These are phyloP conservation scores for Cyclophora punctaria DNA, from an alignment of 2,888 invertebrate species.

Conservation along the genomic window DNA sequence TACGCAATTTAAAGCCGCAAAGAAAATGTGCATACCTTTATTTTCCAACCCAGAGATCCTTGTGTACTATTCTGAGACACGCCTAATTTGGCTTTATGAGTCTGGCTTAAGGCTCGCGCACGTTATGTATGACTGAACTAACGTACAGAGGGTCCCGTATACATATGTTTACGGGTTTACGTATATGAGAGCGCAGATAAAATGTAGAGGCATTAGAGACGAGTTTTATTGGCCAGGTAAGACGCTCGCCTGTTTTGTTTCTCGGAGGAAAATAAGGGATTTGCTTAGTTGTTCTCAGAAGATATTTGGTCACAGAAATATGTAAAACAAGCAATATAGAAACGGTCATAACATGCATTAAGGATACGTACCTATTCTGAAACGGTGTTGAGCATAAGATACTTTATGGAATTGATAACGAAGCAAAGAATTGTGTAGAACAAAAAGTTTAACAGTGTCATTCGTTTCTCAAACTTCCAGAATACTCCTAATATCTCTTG, in stretches of 20 bases:
- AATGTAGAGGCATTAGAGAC: slow-evolving; percentile 11
- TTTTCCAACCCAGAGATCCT: background rate
- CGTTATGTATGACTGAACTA: slow-evolving; percentile 42
- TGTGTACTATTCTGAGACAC: slow-evolving; percentile 33
- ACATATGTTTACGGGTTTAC: slow-evolving; percentile 22
- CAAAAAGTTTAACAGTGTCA: no score
- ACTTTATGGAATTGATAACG: no score
- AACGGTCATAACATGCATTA: no score
- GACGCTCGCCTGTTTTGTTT: background rate
- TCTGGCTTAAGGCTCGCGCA: slow-evolving; percentile 30
- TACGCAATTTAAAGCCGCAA: no score
- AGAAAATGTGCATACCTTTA: no score
- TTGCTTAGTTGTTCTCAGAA: background rate
- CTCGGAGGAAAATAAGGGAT: background rate
- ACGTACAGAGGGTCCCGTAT: slow-evolving; percentile 30
- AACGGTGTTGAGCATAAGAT: no score
- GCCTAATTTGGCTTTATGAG: slow-evolving; percentile 64
- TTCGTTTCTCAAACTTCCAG: no score
- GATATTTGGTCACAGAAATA: background rate
- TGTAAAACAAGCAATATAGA: no score
- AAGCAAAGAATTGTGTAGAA: no score
- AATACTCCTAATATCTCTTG: no score
- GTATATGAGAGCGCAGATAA: slow-evolving; percentile 16
- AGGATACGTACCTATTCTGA: no score
- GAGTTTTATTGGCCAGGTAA: slow-evolving; percentile 11